Percentiles rank a stretch among this genome's conserved stretches.
phyloP scores from a whole-genome alignment of 2,113 vertebrate genomes.

The Elaphurus davidianus region DNA sequence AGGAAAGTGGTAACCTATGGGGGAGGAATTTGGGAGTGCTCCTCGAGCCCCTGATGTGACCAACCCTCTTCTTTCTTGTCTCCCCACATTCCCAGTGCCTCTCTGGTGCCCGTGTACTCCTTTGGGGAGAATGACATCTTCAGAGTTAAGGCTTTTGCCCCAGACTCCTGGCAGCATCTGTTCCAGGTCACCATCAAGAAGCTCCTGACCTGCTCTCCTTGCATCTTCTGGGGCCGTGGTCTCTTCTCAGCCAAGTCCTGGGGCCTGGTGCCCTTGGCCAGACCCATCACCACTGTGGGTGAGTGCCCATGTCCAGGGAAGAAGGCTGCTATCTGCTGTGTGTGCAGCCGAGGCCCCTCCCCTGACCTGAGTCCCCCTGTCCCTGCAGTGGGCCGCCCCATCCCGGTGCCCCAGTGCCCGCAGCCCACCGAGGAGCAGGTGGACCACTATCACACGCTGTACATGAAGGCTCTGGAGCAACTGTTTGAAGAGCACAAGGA shows the following conservation, averaged over 20 bases:
- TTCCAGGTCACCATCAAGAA: slow-evolving; percentile 83
- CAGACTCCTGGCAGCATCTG: slow-evolving; percentile 73
- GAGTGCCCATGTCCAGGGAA: slow-evolving; percentile 30
- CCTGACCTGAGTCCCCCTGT: neutral
- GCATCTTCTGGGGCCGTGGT: slow-evolving; percentile 83
- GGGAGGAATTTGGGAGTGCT: neutral
- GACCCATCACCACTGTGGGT: slow-evolving; percentile 87
- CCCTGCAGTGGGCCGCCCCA: slow-evolving; percentile 85
- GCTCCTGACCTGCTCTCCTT: slow-evolving; percentile 83
- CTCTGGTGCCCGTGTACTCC: slow-evolving; percentile 87
- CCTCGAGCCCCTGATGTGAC: neutral
- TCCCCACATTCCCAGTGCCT: slow-evolving; percentile 77
- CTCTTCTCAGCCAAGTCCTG: slow-evolving; percentile 60
- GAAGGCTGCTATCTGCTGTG: rapidly evolving
- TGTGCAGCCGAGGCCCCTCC: neutral
- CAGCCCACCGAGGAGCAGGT: slow-evolving; percentile 82
- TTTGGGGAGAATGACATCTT: slow-evolving; percentile 90
- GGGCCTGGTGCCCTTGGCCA: slow-evolving; percentile 80
- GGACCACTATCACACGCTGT: slow-evolving; percentile 83
- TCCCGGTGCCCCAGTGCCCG: slow-evolving; percentile 76
- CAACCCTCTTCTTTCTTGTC: neutral
- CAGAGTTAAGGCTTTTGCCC: slow-evolving; percentile 78
- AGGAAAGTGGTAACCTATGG: neutral
- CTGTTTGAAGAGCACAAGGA: slow-evolving; percentile 87
- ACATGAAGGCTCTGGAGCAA: slow-evolving; percentile 81